Evolutionary conservation across 2,797 vertebrate species (phyloP).

Genomic region (Psittacula echo): DNA sequence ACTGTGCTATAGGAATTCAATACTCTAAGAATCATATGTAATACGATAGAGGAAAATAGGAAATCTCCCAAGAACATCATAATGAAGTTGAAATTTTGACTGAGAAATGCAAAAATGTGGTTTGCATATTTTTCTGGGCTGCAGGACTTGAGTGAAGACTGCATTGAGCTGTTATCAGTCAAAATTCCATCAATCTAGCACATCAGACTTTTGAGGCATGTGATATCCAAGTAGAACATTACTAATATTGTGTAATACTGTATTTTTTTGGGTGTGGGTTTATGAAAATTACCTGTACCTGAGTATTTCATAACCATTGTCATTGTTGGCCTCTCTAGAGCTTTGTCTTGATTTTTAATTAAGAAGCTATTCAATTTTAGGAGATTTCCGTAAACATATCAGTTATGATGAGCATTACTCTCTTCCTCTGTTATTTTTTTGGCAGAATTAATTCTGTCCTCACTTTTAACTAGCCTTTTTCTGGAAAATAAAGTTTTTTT

Average conservation of each 20-base stretch:
- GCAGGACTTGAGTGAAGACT: background rate
- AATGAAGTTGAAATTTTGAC: constrained; percentile 42
- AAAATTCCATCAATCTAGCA: background rate
- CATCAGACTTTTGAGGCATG: background rate
- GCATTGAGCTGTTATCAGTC: background rate
- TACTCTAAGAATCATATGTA: constrained; percentile 59
- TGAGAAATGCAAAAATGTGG: background rate
- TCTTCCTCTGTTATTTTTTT: background rate
- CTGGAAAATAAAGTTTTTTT: background rate
- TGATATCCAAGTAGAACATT: background rate
- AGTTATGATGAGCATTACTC: background rate
- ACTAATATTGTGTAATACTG: background rate
- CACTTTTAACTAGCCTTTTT: background rate
- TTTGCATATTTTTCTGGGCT: background rate
- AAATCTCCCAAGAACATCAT: constrained; percentile 48
- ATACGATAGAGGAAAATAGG: constrained; percentile 11
- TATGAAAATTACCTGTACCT: background rate
- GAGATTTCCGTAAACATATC: background rate
- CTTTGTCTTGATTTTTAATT: background rate
- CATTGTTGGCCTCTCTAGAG: background rate
- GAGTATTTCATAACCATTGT: background rate
- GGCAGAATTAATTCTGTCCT: background rate
- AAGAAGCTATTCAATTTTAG: background rate
- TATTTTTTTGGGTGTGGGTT: background rate
- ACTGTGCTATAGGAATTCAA: constrained; percentile 73